Percentiles rank a stretch among this genome's conserved stretches.
phyloP scores from a whole-genome alignment of 2,888 invertebrate genomes.

The Heliconius ethilla region DNA sequence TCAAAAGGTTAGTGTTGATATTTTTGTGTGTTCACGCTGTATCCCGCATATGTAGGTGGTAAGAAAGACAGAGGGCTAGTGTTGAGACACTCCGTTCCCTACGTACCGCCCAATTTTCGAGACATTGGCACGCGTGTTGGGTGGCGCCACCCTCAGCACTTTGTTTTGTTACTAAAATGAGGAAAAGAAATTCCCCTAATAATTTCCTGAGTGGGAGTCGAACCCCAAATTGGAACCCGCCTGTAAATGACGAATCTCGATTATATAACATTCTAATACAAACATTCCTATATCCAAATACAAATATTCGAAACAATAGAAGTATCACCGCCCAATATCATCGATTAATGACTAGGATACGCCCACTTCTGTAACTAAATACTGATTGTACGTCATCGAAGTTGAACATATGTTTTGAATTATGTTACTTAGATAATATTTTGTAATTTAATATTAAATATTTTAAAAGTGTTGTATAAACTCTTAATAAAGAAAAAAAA shows the following conservation, averaged over 20 bases:
- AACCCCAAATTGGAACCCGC: neutral
- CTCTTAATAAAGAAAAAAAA: no score
- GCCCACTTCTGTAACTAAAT: neutral
- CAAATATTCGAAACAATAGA: slow-evolving; percentile 2
- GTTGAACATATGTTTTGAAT: neutral
- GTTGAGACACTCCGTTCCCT: neutral
- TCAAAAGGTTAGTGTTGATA: neutral
- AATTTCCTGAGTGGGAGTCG: neutral
- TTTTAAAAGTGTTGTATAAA: no score
- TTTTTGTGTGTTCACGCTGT: neutral
- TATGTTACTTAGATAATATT: no score
- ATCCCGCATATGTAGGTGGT: neutral
- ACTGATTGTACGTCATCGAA: neutral
- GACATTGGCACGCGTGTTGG: neutral
- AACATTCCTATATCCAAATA: neutral
- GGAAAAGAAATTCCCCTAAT: neutral
- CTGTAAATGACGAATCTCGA: no score
- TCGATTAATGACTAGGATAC: neutral
- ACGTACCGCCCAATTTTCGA: neutral
- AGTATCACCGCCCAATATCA: neutral
- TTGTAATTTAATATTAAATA: no score
- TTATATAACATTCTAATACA: no score
- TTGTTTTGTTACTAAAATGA: neutral
- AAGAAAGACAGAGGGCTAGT: neutral
- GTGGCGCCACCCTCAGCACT: neutral